Evolutionary conservation across 2,797 vertebrate genomes (phyloP).

Genomic region (Gymnothorax reevesii): DNA sequence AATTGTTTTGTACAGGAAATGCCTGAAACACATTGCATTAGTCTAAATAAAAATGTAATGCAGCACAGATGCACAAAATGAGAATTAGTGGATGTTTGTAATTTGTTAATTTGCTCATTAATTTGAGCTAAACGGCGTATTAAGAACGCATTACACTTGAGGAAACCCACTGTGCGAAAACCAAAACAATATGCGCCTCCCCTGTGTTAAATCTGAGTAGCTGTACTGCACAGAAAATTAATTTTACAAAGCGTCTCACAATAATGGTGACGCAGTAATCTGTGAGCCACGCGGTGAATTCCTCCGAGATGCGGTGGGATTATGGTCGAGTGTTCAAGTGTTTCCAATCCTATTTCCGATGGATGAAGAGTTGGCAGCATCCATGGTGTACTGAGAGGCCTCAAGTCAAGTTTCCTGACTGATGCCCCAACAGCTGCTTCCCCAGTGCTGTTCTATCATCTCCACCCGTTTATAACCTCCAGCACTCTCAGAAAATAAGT

Average conservation of each 20-base stretch:
- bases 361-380: neutral
- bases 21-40: neutral
- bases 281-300: neutral
- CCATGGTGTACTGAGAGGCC: too few relatives aligned
- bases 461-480: too few relatives aligned
- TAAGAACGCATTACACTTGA: neutral
- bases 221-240: neutral
- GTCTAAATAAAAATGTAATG: too few relatives aligned
- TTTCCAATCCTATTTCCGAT: neutral
- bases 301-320: neutral
- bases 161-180: neutral
- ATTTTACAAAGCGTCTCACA: neutral
- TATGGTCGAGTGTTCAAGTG: neutral
- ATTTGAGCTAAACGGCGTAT: neutral
- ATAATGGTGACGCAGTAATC: neutral
- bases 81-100: neutral
- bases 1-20: neutral
- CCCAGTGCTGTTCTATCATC: too few relatives aligned
- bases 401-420: too few relatives aligned
- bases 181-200: neutral
- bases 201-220: neutral
- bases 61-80: neutral
- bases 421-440: too few relatives aligned
- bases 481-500: too few relatives aligned
- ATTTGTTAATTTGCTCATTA: neutral